Evolutionary conservation across 30 jellyfish, hydroid and myxozoan genomes (phyloP).

Genomic region (Aurelia aurita complex sp. Pacific): DNA sequence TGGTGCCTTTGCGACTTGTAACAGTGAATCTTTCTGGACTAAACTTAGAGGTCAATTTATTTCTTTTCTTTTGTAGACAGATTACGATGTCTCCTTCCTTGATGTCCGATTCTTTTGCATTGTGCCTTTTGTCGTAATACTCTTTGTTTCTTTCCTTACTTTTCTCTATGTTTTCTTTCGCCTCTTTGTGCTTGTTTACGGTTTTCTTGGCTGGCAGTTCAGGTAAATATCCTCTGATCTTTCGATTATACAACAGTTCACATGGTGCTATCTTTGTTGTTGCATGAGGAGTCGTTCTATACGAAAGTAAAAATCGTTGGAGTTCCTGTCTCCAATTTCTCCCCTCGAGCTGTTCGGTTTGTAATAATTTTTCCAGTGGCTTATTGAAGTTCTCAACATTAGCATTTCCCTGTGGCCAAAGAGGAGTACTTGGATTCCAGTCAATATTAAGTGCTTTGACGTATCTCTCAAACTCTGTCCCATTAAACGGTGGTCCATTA

Average conservation of each 20-base stretch:
- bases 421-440: no score
- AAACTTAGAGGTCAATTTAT: no score
- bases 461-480: not conserved
- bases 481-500: slow-evolving; percentile 63
- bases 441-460: no score
- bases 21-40: no score
- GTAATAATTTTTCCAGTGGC: slow-evolving; percentile 30
- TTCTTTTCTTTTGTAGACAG: no score
- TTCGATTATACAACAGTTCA: not conserved
- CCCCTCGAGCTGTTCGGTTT: slow-evolving; percentile 38
- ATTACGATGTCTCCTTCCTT: no score
- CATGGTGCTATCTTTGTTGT: slow-evolving; percentile 8
- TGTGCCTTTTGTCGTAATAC: not conserved
- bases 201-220: slow-evolving; percentile 1
- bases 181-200: not conserved
- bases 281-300: slow-evolving; percentile 46
- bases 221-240: not conserved
- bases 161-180: slow-evolving; percentile 13
- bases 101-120: no score
- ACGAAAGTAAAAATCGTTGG: slow-evolving; percentile 44
- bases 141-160: not conserved
- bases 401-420: not conserved
- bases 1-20: no score
- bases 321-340: slow-evolving; percentile 58
- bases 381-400: slow-evolving; percentile 44